A percentile compares a stretch with the other conserved stretches of the same genome.
Evolutionary conservation across 2,113 vertebrate species (phyloP).

Genomic region (Tylochromis polylepis): DNA sequence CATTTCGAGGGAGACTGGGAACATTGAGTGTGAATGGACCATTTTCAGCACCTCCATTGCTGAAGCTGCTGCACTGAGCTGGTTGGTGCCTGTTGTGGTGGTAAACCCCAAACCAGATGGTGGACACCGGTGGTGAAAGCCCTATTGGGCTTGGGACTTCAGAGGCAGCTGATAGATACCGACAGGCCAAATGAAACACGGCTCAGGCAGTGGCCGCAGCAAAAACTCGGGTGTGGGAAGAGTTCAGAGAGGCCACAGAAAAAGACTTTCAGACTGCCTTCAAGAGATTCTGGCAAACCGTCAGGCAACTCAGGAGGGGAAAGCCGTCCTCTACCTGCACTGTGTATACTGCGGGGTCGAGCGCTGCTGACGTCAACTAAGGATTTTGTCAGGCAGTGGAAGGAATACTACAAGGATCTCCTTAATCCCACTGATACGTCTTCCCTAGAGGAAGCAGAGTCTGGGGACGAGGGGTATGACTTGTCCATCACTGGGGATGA

Average conservation of each 20-base stretch:
- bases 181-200: background rate
- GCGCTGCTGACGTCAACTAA: background rate
- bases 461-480: background rate
- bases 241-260: background rate
- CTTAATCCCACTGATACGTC: background rate
- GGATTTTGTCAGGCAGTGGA: background rate
- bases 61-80: background rate
- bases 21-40: no score
- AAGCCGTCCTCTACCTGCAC: background rate
- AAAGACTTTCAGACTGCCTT: background rate
- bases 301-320: background rate
- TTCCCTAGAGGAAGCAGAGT: background rate
- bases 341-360: background rate
- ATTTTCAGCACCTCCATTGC: no score
- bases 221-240: background rate
- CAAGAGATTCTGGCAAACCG: background rate
- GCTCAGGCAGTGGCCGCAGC: background rate
- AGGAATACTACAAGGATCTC: background rate
- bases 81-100: background rate
- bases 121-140: background rate
- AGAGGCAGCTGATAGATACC: background rate
- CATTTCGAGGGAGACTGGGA: no score
- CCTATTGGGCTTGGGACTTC: background rate
- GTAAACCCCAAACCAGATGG: background rate
- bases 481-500: background rate